Base-by-base conservation (phyloP, 2,797 vertebrate species). In the Gadopsis bispinosus region DNA sequence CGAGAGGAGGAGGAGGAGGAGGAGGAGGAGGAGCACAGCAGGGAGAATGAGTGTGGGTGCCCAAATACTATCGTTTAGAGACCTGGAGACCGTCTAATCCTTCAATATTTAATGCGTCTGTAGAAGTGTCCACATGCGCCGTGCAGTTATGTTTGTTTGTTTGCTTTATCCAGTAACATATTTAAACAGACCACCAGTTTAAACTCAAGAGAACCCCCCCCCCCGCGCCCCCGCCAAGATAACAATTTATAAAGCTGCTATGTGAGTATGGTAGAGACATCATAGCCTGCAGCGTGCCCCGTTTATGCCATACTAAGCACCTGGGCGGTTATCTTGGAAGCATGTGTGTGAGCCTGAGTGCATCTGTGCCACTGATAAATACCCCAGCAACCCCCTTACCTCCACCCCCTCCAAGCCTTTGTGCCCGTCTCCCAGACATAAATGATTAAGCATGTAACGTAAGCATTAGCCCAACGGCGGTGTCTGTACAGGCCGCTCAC, bases 371-470 rank as follows among this genome's bases (percentile, higher is more conserved):
- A 75, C 81, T 73, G 90, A 92, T 85, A 93, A 92, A 92, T 75
- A 84, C 86, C 73, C 80, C 56, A 39, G 59, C 58, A 11, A 45
- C 51, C 60, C 78, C 39, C 19, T 35, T 62, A 41, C 64, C 75
- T 53, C 79, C 56, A 68, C 37, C 62, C 63, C 79, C 81, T 55
- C 75, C 59, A 73, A 78, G 88, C 85, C 83, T 92, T 91, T 92
- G 92, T 92, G 90, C 88, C 88, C 70, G 51, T 90, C 88, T 92
- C 85, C 81, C 91, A 93, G 92, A 93, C 93, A 93, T 94, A 93
- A 95, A 95, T 93, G 94, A 95, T 95, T 95, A 94, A 93, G 89
- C 87, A 80, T 83, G 86, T 92, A 86, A 91, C 91, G 93, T 93
- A 93, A 93, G 93, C 91, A 79, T 91, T 89, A 88, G 89, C 90